Conservation (phyloP, 2,797 vertebrate species). For the Staurois parvus region DNA sequence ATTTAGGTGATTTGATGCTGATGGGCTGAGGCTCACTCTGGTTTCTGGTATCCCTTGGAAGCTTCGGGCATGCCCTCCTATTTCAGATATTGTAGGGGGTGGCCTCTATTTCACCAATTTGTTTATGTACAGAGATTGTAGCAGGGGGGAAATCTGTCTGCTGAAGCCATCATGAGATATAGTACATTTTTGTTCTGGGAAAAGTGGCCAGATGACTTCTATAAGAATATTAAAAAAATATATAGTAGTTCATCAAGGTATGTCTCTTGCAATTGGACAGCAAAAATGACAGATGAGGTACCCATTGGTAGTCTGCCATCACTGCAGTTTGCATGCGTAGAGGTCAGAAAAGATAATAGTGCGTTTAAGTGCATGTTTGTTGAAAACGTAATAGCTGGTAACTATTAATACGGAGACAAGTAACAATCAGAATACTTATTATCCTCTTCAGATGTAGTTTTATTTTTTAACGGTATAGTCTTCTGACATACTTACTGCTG, state of each 20-base stretch:
- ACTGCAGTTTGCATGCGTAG: constrained; percentile 86
- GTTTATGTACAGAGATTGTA: not conserved
- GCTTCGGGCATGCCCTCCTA: too few relatives aligned
- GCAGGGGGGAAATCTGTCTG: too few relatives aligned
- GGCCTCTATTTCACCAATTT: too few relatives aligned
- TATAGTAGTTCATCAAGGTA: not conserved
- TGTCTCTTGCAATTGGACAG: constrained; percentile 80
- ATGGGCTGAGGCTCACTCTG: not conserved
- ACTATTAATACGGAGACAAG: constrained; percentile 95
- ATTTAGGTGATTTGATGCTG: not conserved
- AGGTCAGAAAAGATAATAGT: constrained; percentile 84
- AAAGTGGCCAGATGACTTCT: too few relatives aligned
- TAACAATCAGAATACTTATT: constrained; percentile 88
- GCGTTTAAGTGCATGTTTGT: constrained; percentile 87
- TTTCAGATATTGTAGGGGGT: too few relatives aligned
- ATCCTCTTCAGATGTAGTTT: constrained; percentile 87
- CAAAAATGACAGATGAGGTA: constrained; percentile 76
- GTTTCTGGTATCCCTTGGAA: too few relatives aligned
- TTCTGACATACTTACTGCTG: constrained; percentile 97
- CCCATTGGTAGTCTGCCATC: constrained; percentile 79
- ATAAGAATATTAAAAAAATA: too few relatives aligned
- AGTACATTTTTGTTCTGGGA: too few relatives aligned
- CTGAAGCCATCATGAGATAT: too few relatives aligned
- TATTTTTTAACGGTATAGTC: constrained; percentile 90
- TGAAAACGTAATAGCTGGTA: constrained; percentile 92